Evolutionary conservation across 2,888 invertebrate genomes (phyloP), one percentile per base, ranked within the genome.

Genomic region (Clivina fossor): DNA sequence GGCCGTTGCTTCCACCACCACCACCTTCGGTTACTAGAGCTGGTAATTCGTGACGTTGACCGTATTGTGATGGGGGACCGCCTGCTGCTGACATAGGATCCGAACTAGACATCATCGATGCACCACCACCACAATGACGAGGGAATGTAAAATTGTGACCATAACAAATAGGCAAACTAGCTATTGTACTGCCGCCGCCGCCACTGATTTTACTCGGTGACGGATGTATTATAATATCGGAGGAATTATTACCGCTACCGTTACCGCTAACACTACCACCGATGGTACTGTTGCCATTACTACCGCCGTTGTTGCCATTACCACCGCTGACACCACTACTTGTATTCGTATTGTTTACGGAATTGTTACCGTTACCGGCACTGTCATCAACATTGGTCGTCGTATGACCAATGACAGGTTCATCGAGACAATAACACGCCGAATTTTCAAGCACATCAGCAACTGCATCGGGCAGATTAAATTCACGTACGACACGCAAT

Each of bases 401-500:
- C n/a, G n/a, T n/a, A n/a, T n/a, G n/a, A 11, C 44, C 48, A 48
- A 46, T 51, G 49, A 57, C 59, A 11, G 60, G 61, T 35, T 58
- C 61, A 35, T 62, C 62, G 41, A 61, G 54, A 59, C 70, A 71
- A 60, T 65, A 71, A 60, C 71, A 72, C 24, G 64, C 63, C 2
- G 76, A 71, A 63, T 73, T 79, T 63, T 86, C 86, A 48, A 91
- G 75, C 64, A 90, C 80, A 71, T 90, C 88, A 4, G 90, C 87
- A 9, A 90, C 88, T 8, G 86, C 82, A 73, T 97, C 96, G 0
- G 96, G 96, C 58, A 95, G 80, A 67, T 94, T 93, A 75, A 93
- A 90, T 76, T 97, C 96, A 40, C 96, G 83, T 9, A 96, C 94
- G 1, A 94, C 93, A 4, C 95, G 83, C 65, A 97, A 74, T 55